phyloP scores from a whole-genome alignment of 2,797 vertebrate species.

The Catostomus latipinnis region DNA sequence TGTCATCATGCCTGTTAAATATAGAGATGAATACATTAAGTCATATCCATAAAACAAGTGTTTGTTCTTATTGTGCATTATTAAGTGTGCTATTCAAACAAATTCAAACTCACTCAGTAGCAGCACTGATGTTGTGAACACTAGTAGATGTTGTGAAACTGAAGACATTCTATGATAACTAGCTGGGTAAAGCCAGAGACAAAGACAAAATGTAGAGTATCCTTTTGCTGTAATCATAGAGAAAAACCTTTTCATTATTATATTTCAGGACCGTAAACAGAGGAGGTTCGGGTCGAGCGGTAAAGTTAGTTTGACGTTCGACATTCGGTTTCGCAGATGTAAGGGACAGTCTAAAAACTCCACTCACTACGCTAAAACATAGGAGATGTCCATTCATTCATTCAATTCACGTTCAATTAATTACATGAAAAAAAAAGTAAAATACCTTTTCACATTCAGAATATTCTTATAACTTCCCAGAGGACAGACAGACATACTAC shows the following conservation, averaged over 20 bases:
- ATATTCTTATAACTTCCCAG: too few species aligned
- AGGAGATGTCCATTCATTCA: too few species aligned
- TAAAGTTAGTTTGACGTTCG: too few species aligned
- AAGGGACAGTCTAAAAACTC: too few species aligned
- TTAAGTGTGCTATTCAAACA: background rate
- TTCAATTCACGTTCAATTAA: too few species aligned
- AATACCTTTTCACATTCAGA: too few species aligned
- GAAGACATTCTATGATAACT: background rate
- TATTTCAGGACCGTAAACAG: background rate
- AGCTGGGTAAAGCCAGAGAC: background rate
- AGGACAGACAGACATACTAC: too few species aligned
- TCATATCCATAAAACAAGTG: background rate
- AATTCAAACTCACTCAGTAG: slow-evolving; percentile 12
- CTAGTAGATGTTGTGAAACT: background rate
- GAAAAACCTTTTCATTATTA: background rate
- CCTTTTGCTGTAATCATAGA: too few species aligned
- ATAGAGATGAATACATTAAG: background rate
- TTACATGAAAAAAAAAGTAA: too few species aligned
- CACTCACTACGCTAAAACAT: too few species aligned
- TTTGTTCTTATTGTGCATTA: background rate
- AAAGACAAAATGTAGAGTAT: background rate
- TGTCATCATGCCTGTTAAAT: background rate
- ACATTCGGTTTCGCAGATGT: too few species aligned
- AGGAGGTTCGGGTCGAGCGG: too few species aligned
- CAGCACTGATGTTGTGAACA: background rate